Conservation (phyloP, 2,113 vertebrate species). For the Columba janthina region DNA sequence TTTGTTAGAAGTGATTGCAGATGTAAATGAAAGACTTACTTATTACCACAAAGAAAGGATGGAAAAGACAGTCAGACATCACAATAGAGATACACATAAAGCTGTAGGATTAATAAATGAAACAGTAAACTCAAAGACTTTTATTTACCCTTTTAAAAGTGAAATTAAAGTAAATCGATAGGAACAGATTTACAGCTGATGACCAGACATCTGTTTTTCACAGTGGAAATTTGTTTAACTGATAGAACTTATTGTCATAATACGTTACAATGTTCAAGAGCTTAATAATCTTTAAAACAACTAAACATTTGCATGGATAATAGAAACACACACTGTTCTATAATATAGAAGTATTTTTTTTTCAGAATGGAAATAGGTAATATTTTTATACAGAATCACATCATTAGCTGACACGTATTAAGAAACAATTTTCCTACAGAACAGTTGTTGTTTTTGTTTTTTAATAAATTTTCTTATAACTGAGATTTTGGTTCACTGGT, state of each 20-base stretch:
- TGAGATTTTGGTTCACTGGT: neutral
- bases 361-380: neutral
- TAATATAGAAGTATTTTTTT: neutral
- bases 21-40: neutral
- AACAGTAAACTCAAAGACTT: neutral
- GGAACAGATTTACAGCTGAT: neutral
- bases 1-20: neutral
- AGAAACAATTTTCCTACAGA: neutral
- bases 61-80: neutral
- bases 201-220: slow-evolving; percentile 2
- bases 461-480: neutral
- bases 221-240: slow-evolving; percentile 1
- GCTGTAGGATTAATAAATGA: neutral
- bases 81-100: neutral
- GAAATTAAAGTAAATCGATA: neutral
- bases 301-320: neutral
- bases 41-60: neutral
- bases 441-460: neutral
- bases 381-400: neutral
- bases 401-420: neutral
- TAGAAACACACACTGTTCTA: neutral
- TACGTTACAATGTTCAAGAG: neutral
- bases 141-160: neutral
- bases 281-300: slow-evolving; percentile 9
- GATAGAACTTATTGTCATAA: neutral